These are phyloP conservation scores for Lochmaea capreae DNA, from an alignment of 2,888 invertebrate species.

Conservation along the genomic window DNA sequence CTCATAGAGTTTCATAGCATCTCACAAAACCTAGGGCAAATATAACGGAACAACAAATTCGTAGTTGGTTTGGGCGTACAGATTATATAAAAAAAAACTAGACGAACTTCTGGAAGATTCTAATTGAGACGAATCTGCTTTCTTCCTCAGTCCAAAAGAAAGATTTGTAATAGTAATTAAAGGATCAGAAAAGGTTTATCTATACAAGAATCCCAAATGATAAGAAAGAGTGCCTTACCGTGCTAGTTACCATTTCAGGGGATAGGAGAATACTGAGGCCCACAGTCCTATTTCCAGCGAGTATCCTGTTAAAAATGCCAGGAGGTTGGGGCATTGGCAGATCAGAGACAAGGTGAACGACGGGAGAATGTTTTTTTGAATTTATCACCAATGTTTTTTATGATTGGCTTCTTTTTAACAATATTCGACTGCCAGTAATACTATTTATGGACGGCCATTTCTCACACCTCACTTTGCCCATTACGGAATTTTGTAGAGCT, in stretches of 20 bases:
- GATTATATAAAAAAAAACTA: background rate
- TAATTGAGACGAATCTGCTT: background rate
- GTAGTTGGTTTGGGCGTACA: background rate
- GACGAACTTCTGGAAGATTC: background rate
- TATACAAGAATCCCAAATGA: background rate
- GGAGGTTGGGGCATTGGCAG: conserved; percentile 26
- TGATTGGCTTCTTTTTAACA: conserved; percentile 3
- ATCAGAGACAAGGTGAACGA: conserved; percentile 30
- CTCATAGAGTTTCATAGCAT: no score
- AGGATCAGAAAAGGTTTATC: background rate
- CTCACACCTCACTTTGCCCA: conserved; percentile 20
- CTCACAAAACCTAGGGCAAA: background rate
- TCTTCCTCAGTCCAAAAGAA: conserved; percentile 1
- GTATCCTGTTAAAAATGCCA: conserved; percentile 4
- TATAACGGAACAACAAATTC: background rate
- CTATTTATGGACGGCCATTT: conserved; percentile 19
- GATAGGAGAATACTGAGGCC: background rate
- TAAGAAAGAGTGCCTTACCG: conserved; percentile 1
- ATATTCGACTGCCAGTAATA: conserved; percentile 18
- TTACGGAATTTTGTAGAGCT: conserved; percentile 22
- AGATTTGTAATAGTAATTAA: background rate
- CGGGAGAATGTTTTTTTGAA: conserved; percentile 6
- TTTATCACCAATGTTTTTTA: no score
- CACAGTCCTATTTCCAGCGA: background rate
- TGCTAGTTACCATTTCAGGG: background rate